Percentiles rank a stretch among this genome's conserved stretches.
Conservation (phyloP, 2,797 vertebrate genomes). For the Ctenochaetus hawaiiensis region DNA sequence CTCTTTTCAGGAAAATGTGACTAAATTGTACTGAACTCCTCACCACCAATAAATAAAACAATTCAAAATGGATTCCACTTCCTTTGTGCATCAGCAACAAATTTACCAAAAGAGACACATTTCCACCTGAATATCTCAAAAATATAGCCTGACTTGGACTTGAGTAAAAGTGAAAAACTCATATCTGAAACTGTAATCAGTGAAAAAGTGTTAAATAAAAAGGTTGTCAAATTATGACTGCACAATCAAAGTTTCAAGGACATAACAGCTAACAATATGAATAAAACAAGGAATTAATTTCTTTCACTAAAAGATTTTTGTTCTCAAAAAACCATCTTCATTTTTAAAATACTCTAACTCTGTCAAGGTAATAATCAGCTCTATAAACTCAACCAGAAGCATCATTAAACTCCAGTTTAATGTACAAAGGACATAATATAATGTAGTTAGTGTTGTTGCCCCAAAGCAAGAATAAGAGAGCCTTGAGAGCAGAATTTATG, state of each 20-base stretch:
- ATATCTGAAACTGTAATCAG: slow-evolving; percentile 11
- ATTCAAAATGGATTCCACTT: too few relatives aligned
- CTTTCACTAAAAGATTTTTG: neutral
- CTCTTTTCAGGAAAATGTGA: too few relatives aligned
- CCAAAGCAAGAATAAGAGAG: neutral
- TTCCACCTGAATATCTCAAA: neutral
- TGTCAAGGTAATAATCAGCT: neutral
- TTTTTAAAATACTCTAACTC: too few relatives aligned
- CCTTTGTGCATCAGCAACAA: too few relatives aligned
- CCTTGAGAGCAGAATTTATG: too few relatives aligned
- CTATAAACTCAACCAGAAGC: neutral
- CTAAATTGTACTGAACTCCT: too few relatives aligned
- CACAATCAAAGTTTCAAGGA: slow-evolving; percentile 21
- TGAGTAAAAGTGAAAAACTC: slow-evolving; percentile 1
- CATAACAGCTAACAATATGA: neutral
- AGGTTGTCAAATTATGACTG: neutral
- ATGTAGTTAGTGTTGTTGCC: neutral
- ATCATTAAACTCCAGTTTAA: neutral
- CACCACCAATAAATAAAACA: too few relatives aligned
- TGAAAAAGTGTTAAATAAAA: slow-evolving; percentile 17
- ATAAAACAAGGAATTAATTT: neutral
- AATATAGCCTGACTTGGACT: slow-evolving; percentile 1
- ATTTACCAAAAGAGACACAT: neutral
- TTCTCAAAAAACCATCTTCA: neutral
- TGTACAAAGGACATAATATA: neutral